Conservation (phyloP, 2,113 vertebrate species). For the Zingel zingel region DNA sequence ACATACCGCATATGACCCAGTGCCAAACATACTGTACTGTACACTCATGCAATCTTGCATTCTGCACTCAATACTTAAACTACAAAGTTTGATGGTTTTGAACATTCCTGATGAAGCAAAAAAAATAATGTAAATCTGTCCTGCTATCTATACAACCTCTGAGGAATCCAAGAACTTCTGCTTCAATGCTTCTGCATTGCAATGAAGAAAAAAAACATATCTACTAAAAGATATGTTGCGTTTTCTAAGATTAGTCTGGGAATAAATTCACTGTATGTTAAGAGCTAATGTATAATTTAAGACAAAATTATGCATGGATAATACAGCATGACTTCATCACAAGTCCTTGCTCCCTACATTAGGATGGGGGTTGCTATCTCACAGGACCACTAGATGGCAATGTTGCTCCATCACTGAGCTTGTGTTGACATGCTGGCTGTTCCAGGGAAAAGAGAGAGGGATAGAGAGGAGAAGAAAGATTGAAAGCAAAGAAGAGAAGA, state of each 20-base stretch:
- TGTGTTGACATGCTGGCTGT: slow-evolving; percentile 27
- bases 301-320: slow-evolving; percentile 70
- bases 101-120: slow-evolving; percentile 15
- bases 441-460: slow-evolving; percentile 51
- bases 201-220: slow-evolving; percentile 15
- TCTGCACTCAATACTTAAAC: slow-evolving; percentile 12
- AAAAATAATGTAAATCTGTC: slow-evolving; percentile 7
- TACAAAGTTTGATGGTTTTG: slow-evolving; percentile 5
- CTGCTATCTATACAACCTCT: slow-evolving; percentile 10
- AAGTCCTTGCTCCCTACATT: not conserved
- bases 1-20: not conserved
- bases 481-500: slow-evolving; percentile 56
- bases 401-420: slow-evolving; percentile 71
- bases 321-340: slow-evolving; percentile 60
- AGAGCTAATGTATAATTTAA: slow-evolving; percentile 72
- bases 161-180: slow-evolving; percentile 19
- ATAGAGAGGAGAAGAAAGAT: slow-evolving; percentile 58
- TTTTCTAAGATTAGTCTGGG: slow-evolving; percentile 61
- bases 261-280: slow-evolving; percentile 62
- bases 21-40: slow-evolving; percentile 3
- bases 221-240: slow-evolving; percentile 45
- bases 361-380: slow-evolving; percentile 7
- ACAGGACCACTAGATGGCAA: slow-evolving; percentile 76
- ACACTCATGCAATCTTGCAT: not conserved
- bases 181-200: too few species aligned